Evolutionary conservation across 2,113 vertebrate species (phyloP).

Genomic region (Apus apus): DNA sequence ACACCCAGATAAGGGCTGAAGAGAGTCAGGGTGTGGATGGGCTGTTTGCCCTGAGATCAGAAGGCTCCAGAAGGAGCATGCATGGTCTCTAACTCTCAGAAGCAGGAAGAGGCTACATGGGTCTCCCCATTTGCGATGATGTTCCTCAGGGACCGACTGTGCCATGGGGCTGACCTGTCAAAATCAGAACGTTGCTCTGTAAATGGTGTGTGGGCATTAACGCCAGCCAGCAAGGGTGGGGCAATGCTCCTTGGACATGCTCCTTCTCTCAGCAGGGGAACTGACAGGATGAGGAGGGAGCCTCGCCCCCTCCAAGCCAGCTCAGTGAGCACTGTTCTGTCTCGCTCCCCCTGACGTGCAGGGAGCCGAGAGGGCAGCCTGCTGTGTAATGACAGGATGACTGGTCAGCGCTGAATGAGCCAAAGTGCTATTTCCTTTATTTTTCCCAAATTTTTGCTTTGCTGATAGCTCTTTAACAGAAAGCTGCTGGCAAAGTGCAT

Average conservation of each 20-base stretch:
- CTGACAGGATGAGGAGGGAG: neutral
- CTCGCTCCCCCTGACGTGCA: rapidly evolving
- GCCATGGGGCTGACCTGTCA: neutral
- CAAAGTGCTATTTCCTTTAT: neutral
- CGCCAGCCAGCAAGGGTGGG: too few species aligned
- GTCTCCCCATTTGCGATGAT: neutral
- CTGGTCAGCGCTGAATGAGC: rapidly evolving
- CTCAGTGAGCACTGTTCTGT: rapidly evolving
- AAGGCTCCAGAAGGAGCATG: neutral
- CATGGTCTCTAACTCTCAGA: rapidly evolving
- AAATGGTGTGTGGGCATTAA: neutral
- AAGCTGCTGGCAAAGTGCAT: neutral
- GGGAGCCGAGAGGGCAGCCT: neutral
- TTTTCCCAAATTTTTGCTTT: neutral
- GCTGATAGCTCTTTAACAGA: neutral
- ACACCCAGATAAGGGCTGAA: neutral
- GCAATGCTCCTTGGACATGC: neutral
- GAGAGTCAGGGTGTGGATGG: neutral
- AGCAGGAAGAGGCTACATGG: neutral
- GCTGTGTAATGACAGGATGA: neutral
- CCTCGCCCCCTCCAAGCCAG: neutral
- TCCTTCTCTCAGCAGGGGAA: neutral
- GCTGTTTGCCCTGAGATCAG: neutral
- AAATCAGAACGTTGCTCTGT: neutral
- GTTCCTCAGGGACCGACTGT: neutral